Conservation (phyloP, 2,888 invertebrate species). For the Oxystoma pomonae region DNA sequence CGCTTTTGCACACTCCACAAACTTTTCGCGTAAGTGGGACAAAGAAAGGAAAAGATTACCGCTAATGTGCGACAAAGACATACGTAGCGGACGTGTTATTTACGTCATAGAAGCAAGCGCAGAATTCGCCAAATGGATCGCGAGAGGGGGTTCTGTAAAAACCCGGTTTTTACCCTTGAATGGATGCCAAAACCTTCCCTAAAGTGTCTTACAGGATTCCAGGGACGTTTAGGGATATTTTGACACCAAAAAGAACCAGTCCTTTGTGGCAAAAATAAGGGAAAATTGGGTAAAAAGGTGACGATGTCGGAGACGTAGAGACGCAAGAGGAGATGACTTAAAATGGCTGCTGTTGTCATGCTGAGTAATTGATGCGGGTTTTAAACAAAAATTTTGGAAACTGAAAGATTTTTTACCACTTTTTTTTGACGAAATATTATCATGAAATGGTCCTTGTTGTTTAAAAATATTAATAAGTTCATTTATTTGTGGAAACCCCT, state of each 20-base stretch:
- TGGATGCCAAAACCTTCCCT: slow-evolving; percentile 16
- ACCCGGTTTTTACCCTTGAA: slow-evolving; percentile 29
- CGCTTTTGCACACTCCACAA: slow-evolving; percentile 29
- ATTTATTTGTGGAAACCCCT: too few species aligned
- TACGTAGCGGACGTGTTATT: background rate
- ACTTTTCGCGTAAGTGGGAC: slow-evolving; percentile 26
- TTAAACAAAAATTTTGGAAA: slow-evolving; percentile 21
- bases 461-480: too few species aligned
- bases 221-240: slow-evolving; percentile 25
- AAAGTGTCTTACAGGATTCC: slow-evolving; percentile 11
- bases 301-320: slow-evolving; percentile 41
- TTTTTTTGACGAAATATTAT: slow-evolving; percentile 10
- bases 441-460: too few species aligned
- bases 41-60: slow-evolving; percentile 28
- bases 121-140: slow-evolving; percentile 27
- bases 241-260: slow-evolving; percentile 33
- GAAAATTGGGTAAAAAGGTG: slow-evolving; percentile 34
- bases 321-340: slow-evolving; percentile 38
- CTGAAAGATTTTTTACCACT: slow-evolving; percentile 15
- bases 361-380: slow-evolving; percentile 34
- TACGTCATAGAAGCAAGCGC: slow-evolving; percentile 38
- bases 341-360: slow-evolving; percentile 43
- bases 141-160: slow-evolving; percentile 28
- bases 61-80: slow-evolving; percentile 3
- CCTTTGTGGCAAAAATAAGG: slow-evolving; percentile 29